Percentiles rank a stretch among this genome's conserved stretches.
Conservation (phyloP, 2,888 invertebrate genomes). For the Leptura quadrifasciata region DNA sequence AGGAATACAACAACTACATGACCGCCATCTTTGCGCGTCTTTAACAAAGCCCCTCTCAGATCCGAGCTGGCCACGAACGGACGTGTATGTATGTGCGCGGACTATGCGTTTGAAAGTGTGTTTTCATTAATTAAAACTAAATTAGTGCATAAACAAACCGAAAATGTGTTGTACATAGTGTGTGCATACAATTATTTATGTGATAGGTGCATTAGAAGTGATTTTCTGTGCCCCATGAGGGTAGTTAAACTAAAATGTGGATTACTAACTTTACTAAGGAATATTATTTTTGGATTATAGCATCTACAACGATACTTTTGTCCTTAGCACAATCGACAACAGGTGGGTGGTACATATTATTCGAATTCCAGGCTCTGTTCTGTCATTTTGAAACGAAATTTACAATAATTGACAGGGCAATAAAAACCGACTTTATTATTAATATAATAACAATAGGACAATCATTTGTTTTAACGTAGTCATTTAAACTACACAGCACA, state of each 20-base stretch:
- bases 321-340: slow-evolving; percentile 77
- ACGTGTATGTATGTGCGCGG: slow-evolving; percentile 59
- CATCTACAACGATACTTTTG: slow-evolving; percentile 74
- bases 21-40: slow-evolving; percentile 71
- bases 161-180: slow-evolving; percentile 67
- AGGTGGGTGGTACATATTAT: slow-evolving; percentile 73
- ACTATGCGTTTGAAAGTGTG: slow-evolving; percentile 52
- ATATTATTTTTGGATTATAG: slow-evolving; percentile 80
- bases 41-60: slow-evolving; percentile 68
- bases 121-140: slow-evolving; percentile 54
- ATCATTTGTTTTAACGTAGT: background rate
- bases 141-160: slow-evolving; percentile 51
- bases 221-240: slow-evolving; percentile 72
- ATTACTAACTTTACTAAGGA: slow-evolving; percentile 80
- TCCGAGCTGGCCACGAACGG: slow-evolving; percentile 61
- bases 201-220: slow-evolving; percentile 72
- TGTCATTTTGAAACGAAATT: background rate
- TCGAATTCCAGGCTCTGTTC: background rate
- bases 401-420: background rate
- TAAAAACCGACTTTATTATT: background rate
- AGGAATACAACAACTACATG: slow-evolving; percentile 66
- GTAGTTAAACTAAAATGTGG: slow-evolving; percentile 78
- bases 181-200: slow-evolving; percentile 70
- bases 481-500: too few relatives aligned
- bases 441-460: background rate